phyloP scores from a whole-genome alignment of 2,797 vertebrate genomes.

The Chiroxiphia lanceolata region DNA sequence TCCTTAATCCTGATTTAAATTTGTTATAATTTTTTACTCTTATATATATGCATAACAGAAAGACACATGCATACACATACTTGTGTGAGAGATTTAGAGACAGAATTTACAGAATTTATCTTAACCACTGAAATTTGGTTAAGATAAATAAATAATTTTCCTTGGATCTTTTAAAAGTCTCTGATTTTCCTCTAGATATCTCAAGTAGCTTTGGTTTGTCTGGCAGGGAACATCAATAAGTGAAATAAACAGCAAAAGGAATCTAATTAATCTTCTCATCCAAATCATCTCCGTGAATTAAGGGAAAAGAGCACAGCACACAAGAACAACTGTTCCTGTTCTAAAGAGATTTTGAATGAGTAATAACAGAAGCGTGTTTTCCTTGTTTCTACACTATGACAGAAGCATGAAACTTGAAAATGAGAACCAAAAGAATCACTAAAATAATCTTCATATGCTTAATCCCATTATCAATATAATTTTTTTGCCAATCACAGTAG shows the following conservation, averaged over 20 bases:
- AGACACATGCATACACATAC: accelerated
- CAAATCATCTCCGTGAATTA: neutral
- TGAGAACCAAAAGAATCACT: neutral
- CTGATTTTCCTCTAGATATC: neutral
- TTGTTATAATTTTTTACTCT: neutral
- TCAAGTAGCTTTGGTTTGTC: neutral
- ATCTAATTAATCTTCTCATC: neutral
- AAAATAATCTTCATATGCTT: neutral
- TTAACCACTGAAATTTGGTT: neutral
- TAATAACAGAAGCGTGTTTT: neutral
- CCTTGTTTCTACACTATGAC: neutral
- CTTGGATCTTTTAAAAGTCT: neutral
- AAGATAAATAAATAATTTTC: neutral
- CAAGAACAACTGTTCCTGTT: neutral
- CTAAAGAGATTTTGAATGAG: neutral
- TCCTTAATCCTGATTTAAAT: constrained; percentile 11
- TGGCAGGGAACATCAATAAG: neutral
- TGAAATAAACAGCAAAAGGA: neutral
- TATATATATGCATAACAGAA: neutral
- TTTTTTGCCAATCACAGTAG: neutral
- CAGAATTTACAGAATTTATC: too few relatives aligned
- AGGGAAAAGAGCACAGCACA: neutral
- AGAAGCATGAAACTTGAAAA: neutral
- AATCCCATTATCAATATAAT: neutral
- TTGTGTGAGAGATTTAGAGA: neutral